These are phyloP conservation scores for Phrynosoma blainvillii DNA, from an alignment of 2,113 vertebrate genomes.

Conservation along the genomic window DNA sequence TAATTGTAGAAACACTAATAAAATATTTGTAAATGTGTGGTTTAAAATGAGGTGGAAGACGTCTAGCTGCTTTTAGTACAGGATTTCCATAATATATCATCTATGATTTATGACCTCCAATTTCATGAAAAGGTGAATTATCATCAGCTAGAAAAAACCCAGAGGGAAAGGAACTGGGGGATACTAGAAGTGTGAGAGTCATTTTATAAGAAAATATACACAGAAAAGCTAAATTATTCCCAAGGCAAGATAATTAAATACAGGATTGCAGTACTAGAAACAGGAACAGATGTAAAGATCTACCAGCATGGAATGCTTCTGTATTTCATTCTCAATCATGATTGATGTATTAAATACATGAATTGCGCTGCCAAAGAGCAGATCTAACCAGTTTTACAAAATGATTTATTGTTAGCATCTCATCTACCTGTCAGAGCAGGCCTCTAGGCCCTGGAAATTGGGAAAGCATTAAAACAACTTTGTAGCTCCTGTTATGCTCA, in stretches of 20 bases:
- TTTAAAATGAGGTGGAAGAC: neutral
- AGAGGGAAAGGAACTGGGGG: conserved; percentile 32
- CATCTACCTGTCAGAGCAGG: neutral
- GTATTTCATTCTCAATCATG: neutral
- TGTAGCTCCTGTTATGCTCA: neutral
- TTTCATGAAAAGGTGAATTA: conserved; percentile 47
- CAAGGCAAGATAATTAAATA: neutral
- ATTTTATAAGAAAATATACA: neutral
- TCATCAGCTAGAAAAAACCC: conserved; percentile 39
- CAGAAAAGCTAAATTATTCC: neutral
- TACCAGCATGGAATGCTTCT: neutral
- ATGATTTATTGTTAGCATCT: neutral
- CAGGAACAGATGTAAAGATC: neutral
- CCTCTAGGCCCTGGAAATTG: neutral
- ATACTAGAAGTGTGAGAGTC: conserved; percentile 12
- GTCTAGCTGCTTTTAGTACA: neutral
- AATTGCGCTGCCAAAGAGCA: neutral
- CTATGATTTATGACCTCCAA: neutral
- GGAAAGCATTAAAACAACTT: neutral
- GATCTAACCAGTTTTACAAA: neutral
- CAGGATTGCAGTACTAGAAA: neutral
- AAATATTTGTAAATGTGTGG: neutral
- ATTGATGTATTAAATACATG: neutral
- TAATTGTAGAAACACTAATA: neutral
- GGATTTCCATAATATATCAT: conserved; percentile 22